phyloP scores from a whole-genome alignment of 1,140 invertebrate species.

The Ostrea denselamellosa region DNA sequence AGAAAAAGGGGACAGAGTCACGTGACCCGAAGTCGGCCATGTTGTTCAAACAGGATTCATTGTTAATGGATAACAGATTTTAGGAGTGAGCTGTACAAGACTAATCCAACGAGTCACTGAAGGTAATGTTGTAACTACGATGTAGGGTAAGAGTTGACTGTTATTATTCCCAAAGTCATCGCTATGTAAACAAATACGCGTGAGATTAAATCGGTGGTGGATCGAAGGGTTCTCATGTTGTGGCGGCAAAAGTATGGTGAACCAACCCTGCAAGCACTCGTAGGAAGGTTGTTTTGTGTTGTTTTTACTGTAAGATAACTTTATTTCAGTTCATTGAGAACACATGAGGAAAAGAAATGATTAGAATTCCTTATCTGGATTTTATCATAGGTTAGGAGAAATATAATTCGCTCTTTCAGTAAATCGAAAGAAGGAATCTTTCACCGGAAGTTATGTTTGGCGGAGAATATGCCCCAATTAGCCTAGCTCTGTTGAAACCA shows the following conservation, averaged over 20 bases:
- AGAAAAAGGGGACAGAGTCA: conserved; percentile 15
- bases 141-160: background rate
- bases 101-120: background rate
- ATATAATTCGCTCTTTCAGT: background rate
- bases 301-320: too few relatives aligned
- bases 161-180: background rate
- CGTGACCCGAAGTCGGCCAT: conserved; percentile 24
- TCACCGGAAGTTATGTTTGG: background rate
- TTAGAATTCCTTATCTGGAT: background rate
- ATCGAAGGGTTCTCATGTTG: conserved; percentile 31
- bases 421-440: conserved; percentile 29
- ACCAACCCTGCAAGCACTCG: background rate
- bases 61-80: conserved; percentile 3
- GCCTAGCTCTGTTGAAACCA: too few relatives aligned
- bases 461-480: background rate
- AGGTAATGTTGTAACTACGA: background rate
- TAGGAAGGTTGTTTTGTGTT: background rate
- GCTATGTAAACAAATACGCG: conserved; percentile 33
- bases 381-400: background rate
- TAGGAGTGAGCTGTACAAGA: background rate
- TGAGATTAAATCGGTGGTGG: conserved; percentile 31
- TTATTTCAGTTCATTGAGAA: background rate
- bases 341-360: background rate
- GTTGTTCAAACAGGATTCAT: conserved; percentile 30
- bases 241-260: conserved; percentile 24